A percentile compares a stretch with the other conserved stretches of the same genome.
phyloP scores from a whole-genome alignment of 2,888 invertebrate genomes.

The Aphodius granarius region DNA sequence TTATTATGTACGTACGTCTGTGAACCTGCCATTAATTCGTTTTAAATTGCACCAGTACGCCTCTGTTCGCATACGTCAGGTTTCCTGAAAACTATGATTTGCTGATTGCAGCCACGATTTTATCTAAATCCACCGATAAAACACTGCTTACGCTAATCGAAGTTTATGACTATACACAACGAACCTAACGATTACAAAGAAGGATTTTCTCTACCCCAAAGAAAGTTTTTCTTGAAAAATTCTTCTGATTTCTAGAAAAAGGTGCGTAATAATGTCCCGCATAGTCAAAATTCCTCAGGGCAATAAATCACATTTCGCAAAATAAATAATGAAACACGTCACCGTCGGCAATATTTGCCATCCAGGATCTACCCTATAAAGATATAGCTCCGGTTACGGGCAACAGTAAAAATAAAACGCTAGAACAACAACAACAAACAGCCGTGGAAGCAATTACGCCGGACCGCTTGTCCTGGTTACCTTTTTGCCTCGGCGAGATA shows the following conservation, averaged over 20 bases:
- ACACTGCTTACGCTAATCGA: too few species aligned
- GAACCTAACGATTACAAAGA: too few species aligned
- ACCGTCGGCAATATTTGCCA: neutral
- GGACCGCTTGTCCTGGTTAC: slow-evolving; percentile 8
- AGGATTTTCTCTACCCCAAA: too few species aligned
- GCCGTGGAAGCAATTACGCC: neutral
- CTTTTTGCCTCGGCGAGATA: neutral
- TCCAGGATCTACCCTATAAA: neutral
- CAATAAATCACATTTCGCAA: neutral
- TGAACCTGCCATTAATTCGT: neutral
- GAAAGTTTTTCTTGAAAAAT: too few species aligned
- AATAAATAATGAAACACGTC: neutral
- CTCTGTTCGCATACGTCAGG: neutral
- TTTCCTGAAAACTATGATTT: neutral
- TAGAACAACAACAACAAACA: neutral
- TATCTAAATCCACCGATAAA: neutral
- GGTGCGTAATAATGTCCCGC: neutral
- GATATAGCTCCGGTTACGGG: slow-evolving; percentile 5
- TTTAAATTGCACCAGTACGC: neutral
- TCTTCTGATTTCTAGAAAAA: too few species aligned
- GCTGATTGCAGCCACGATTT: neutral
- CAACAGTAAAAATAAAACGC: neutral
- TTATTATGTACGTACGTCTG: neutral
- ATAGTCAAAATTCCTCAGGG: neutral
- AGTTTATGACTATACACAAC: too few species aligned